A percentile compares a stretch with the other conserved stretches of the same genome.
These are phyloP conservation scores for Melipona beecheii DNA, from an alignment of 2,888 invertebrate species.

Conservation along the genomic window DNA sequence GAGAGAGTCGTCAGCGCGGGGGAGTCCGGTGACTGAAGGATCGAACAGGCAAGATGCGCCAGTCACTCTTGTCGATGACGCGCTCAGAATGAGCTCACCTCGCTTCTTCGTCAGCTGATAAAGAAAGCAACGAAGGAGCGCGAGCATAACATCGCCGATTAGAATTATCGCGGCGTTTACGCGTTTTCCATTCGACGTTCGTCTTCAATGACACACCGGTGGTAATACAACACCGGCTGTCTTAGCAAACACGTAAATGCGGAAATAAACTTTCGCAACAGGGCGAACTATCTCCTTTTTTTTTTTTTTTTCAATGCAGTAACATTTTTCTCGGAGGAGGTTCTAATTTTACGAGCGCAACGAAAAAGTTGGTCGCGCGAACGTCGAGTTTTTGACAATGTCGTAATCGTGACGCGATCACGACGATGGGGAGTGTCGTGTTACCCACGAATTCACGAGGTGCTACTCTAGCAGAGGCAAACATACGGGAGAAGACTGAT, in stretches of 20 bases:
- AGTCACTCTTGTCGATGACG: conserved; percentile 47
- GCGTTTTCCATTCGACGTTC: background rate
- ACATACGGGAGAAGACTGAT: conserved; percentile 67
- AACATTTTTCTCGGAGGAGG: no score
- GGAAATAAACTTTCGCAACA: background rate
- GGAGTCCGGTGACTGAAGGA: background rate
- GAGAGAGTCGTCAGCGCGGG: background rate
- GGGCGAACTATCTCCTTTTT: background rate
- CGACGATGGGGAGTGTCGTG: conserved; percentile 59
- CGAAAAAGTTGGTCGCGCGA: background rate
- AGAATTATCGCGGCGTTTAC: conserved; percentile 28
- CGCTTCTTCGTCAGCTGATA: conserved; percentile 54
- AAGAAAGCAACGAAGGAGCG: conserved; percentile 17
- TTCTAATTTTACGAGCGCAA: background rate
- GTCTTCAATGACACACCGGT: no score
- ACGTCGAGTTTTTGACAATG: conserved; percentile 5
- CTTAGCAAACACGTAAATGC: background rate
- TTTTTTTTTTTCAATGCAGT: no score
- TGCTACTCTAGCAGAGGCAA: conserved; percentile 51
- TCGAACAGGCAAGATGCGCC: conserved; percentile 10
- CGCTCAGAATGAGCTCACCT: conserved; percentile 55
- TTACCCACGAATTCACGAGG: conserved; percentile 66
- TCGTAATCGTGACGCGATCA: conserved; percentile 59
- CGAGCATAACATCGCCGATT: conserved; percentile 28
- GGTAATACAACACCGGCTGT: background rate